Percentiles rank a stretch among this genome's conserved stretches.
Conservation (phyloP, 92 coral and sea anemone species). For the Paragorgia papillata region DNA sequence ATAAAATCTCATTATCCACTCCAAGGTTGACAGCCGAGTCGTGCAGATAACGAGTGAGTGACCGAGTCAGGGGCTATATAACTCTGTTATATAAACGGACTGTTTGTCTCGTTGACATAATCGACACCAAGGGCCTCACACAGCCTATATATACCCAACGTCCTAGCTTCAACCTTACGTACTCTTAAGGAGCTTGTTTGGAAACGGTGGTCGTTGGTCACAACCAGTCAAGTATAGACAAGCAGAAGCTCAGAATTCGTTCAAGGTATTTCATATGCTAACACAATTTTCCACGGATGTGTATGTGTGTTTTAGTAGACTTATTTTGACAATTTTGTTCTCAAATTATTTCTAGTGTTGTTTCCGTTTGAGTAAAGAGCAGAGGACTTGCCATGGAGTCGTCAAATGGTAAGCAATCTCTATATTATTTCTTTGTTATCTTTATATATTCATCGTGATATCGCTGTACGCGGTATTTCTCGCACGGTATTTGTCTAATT, state of each 20-base stretch:
- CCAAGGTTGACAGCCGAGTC: slow-evolving; percentile 16
- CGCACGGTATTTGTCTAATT: neutral
- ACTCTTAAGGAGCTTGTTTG: too few relatives aligned
- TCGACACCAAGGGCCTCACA: too few relatives aligned
- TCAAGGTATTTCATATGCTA: neutral
- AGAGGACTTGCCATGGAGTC: neutral
- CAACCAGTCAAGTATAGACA: too few relatives aligned
- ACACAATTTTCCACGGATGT: too few relatives aligned
- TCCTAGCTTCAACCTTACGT: too few relatives aligned
- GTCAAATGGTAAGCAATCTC: slow-evolving; percentile 5
- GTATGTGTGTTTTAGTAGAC: neutral
- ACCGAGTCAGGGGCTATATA: neutral
- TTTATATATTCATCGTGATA: neutral
- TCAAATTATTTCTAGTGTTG: neutral
- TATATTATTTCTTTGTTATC: neutral
- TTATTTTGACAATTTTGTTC: too few relatives aligned
- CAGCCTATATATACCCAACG: too few relatives aligned
- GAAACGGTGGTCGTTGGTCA: too few relatives aligned
- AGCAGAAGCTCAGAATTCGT: too few relatives aligned
- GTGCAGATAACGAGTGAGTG: neutral
- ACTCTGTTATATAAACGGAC: slow-evolving; percentile 3
- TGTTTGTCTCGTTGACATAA: neutral
- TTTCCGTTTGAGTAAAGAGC: neutral
- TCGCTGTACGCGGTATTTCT: too few relatives aligned
- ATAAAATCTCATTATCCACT: slow-evolving; percentile 44